These are phyloP conservation scores for Reticulitermes speratus DNA, from an alignment of 1,140 invertebrate genomes.

Conservation along the genomic window DNA sequence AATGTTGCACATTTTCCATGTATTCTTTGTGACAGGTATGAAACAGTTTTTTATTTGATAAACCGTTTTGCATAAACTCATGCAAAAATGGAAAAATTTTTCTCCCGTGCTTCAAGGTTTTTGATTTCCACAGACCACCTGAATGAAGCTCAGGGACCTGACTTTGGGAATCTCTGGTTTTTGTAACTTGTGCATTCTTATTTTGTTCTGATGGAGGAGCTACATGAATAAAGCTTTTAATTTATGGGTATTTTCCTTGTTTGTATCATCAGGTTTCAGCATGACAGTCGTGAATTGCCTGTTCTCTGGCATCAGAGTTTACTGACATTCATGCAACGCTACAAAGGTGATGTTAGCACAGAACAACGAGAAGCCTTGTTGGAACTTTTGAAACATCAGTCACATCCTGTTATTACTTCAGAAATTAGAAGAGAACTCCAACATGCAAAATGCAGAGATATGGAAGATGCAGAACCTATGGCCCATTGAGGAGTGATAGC, in stretches of 20 bases:
- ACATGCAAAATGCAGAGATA: slow-evolving; percentile 76
- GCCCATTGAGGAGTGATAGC: not conserved
- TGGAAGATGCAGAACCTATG: slow-evolving; percentile 19
- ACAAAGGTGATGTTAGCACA: slow-evolving; percentile 90
- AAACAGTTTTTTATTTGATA: no score
- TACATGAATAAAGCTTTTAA: no score
- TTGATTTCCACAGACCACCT: no score
- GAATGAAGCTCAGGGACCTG: no score
- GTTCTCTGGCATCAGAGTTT: slow-evolving; percentile 97
- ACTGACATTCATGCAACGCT: slow-evolving; percentile 91
- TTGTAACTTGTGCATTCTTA: no score
- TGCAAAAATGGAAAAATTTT: no score
- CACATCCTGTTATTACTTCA: slow-evolving; percentile 77
- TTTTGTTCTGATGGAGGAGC: no score
- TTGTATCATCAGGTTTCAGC: slow-evolving; percentile 67
- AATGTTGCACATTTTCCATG: no score
- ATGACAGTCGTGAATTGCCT: slow-evolving; percentile 79
- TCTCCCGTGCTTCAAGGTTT: no score
- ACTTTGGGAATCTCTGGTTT: no score
- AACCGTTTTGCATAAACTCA: no score
- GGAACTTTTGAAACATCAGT: slow-evolving; percentile 73
- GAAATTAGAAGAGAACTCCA: slow-evolving; percentile 85
- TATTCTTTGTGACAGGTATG: no score
- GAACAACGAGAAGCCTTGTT: slow-evolving; percentile 89
- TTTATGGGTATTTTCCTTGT: not conserved